phyloP scores from a whole-genome alignment of 2,113 vertebrate species.

The Furnarius figulus region DNA sequence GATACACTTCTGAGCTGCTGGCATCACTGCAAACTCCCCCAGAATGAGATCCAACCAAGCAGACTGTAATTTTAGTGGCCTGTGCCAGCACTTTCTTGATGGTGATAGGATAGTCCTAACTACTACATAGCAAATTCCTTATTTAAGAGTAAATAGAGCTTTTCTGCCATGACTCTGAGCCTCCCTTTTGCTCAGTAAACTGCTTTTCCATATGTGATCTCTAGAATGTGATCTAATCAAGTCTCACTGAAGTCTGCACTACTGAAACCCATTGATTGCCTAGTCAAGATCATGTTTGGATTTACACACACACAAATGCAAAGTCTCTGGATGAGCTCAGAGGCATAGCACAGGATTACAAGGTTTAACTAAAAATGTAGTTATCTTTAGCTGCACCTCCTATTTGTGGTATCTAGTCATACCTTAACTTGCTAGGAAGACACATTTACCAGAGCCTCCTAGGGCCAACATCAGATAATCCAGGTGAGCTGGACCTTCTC shows the following conservation, averaged over 20 bases:
- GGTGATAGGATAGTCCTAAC: neutral
- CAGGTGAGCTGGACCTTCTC: neutral
- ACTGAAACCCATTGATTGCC: neutral
- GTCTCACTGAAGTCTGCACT: neutral
- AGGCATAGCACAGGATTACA: neutral
- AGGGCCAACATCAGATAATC: neutral
- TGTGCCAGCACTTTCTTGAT: neutral
- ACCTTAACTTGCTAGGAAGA: neutral
- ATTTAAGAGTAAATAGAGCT: neutral
- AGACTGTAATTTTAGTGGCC: neutral
- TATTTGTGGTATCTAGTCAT: neutral
- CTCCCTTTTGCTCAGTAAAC: neutral
- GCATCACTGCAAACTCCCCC: neutral
- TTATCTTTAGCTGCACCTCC: neutral
- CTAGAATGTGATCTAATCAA: neutral
- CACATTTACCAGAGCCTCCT: neutral
- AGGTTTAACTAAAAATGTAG: neutral
- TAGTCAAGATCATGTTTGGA: neutral
- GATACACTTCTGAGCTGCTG: neutral
- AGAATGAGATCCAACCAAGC: neutral
- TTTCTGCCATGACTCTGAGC: neutral
- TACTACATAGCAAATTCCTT: neutral
- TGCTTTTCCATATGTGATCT: neutral
- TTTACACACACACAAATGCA: neutral
- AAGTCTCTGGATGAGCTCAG: neutral